These are phyloP conservation scores for Hemiprocne comata DNA, from an alignment of 2,113 vertebrate genomes.

Conservation along the genomic window DNA sequence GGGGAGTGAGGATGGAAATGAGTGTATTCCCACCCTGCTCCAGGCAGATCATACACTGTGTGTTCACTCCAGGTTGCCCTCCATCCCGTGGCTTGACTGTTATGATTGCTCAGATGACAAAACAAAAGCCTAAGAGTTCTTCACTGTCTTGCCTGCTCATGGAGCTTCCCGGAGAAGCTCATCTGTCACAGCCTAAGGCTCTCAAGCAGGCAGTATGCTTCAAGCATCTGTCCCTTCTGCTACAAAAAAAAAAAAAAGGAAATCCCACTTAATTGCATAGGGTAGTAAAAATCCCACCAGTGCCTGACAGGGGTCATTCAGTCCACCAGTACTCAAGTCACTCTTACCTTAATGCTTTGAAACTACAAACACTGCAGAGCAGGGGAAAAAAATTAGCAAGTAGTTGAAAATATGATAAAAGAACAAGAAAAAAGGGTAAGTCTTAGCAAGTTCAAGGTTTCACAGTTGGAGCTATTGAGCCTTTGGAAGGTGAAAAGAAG, in stretches of 20 bases:
- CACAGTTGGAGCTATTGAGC: neutral
- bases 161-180: neutral
- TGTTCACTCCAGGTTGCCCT: neutral
- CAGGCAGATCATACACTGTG: neutral
- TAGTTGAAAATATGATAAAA: neutral
- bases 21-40: neutral
- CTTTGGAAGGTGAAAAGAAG: neutral
- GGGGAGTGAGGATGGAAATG: slow-evolving; percentile 14
- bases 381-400: fast-evolving
- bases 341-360: neutral
- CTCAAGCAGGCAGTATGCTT: neutral
- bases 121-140: neutral
- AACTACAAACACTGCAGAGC: neutral
- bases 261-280: neutral
- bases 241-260: neutral
- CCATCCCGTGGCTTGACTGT: neutral
- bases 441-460: neutral
- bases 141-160: neutral
- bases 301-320: neutral
- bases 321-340: neutral
- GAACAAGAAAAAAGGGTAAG: neutral
- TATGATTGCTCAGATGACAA: neutral
- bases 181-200: neutral
- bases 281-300: neutral
- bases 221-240: neutral